Evolutionary conservation across 2,888 invertebrate genomes (phyloP).

Genomic region (Cryptocephalus primarius): DNA sequence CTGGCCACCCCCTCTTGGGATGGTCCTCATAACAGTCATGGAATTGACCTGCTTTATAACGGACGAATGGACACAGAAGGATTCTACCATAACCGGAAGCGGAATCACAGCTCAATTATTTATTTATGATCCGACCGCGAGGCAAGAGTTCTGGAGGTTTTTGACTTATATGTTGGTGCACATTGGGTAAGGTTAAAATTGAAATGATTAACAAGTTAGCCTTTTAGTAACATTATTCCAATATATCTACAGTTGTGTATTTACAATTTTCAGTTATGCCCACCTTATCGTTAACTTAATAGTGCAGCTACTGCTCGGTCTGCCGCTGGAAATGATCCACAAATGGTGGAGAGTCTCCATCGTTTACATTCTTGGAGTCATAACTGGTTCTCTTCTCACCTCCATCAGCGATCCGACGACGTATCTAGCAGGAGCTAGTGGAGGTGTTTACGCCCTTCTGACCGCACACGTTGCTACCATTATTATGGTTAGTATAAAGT

Average conservation of each 20-base stretch:
- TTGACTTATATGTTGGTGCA: conserved; percentile 94
- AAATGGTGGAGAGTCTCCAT: conserved; percentile 84
- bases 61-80: conserved; percentile 17
- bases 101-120: conserved; percentile 66
- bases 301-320: conserved; percentile 85
- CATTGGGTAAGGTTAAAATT: conserved; percentile 52
- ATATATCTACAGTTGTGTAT: background rate
- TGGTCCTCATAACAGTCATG: conserved; percentile 76
- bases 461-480: conserved; percentile 89
- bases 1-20: conserved; percentile 82
- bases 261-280: conserved; percentile 48
- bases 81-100: conserved; percentile 26
- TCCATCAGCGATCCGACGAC: conserved; percentile 70
- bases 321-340: conserved; percentile 94
- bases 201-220: background rate
- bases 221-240: background rate
- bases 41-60: conserved; percentile 62
- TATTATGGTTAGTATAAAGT: conserved; percentile 54
- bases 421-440: conserved; percentile 84
- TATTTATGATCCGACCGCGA: conserved; percentile 78
- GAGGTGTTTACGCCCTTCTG: conserved; percentile 89
- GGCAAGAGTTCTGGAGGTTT: conserved; percentile 87
- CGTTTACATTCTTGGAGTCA: conserved; percentile 77
- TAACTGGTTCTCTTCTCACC: conserved; percentile 78
- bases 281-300: conserved; percentile 85